phyloP scores from a whole-genome alignment of 2,888 invertebrate genomes.

The Ophioninae sp. region DNA sequence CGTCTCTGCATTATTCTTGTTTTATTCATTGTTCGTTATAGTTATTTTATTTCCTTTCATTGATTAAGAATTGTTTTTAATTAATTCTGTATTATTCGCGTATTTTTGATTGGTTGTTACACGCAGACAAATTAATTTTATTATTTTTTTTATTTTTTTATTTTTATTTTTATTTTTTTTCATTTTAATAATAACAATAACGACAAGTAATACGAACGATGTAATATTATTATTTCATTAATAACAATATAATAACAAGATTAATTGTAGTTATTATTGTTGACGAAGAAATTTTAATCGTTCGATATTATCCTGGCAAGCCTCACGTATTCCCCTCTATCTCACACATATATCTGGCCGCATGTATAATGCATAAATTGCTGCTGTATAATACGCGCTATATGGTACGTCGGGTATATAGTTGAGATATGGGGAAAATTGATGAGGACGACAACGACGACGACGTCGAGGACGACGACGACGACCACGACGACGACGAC shows the following conservation, averaged over 20 bases:
- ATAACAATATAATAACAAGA: background rate
- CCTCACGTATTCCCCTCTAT: constrained; percentile 53
- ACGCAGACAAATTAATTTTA: too few relatives aligned
- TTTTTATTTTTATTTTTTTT: background rate
- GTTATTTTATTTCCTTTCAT: too few relatives aligned
- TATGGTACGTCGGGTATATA: constrained; percentile 29
- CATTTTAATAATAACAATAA: background rate
- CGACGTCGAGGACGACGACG: background rate
- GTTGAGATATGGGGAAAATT: constrained; percentile 56
- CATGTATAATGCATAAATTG: constrained; percentile 38
- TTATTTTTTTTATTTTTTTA: background rate
- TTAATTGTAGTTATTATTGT: constrained; percentile 11
- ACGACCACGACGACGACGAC: background rate
- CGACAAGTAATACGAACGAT: background rate
- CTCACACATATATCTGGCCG: constrained; percentile 24
- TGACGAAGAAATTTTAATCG: constrained; percentile 53
- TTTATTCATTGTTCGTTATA: too few relatives aligned
- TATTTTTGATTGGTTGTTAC: too few relatives aligned
- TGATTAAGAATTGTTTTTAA: too few relatives aligned
- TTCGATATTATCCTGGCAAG: constrained; percentile 56
- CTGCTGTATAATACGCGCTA: constrained; percentile 35
- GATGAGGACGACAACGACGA: constrained; percentile 47
- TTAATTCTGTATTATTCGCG: too few relatives aligned
- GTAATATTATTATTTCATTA: too few relatives aligned
- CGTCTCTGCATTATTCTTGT: too few relatives aligned